Evolutionary conservation across 1,140 invertebrate species (phyloP), one percentile per base, ranked within the genome.

Genomic region (Drosophila erecta): DNA sequence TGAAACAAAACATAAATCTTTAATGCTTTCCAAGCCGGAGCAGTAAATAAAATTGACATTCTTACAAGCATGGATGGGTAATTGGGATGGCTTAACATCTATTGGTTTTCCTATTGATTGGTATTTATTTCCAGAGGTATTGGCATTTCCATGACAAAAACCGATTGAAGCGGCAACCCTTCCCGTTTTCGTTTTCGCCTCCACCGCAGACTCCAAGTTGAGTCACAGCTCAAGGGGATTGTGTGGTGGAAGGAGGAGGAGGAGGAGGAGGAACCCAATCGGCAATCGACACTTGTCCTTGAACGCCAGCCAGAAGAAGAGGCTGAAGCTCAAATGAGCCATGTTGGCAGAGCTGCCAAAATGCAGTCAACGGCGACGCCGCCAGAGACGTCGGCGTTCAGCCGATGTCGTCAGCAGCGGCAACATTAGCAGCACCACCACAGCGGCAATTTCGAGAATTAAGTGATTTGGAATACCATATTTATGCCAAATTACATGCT

Each of bases 251-350:
- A 17, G 17, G 17, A 17, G 17, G 0, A 30, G 14, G 37, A 38
- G 37, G 4, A 43, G 30, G 37, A 43, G 58, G 41, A 8, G 33
- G 30, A 56, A 67, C 50, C 78, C 53, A 65, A 57, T 65, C 49
- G 54, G 49, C 51, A 67, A 76, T 56, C 46, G 65, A 54, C 67
- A 89, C 85, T 89, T 90, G 84, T 89, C 84, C 84, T 89, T 89
- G 84, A 89, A 89, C 64, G 40, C 30, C 56, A 56, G 79, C 51
- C 51, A 64, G 43, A 47, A 54, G 50, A 81, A 76, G 83, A 87
- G 72, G 20, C 66, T 53, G 53, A 43, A 41, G 62, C 47, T 47
- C 64, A 72, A 54, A 62, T 57, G 47, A 61, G 57, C 53, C 20
- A 71, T 61, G 73, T 77, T 70, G 67, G 66, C 73, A 74, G 69